A percentile compares a stretch with the other conserved stretches of the same genome.
phyloP scores from a whole-genome alignment of 2,888 invertebrate species.

The Sepiola atlantica region DNA sequence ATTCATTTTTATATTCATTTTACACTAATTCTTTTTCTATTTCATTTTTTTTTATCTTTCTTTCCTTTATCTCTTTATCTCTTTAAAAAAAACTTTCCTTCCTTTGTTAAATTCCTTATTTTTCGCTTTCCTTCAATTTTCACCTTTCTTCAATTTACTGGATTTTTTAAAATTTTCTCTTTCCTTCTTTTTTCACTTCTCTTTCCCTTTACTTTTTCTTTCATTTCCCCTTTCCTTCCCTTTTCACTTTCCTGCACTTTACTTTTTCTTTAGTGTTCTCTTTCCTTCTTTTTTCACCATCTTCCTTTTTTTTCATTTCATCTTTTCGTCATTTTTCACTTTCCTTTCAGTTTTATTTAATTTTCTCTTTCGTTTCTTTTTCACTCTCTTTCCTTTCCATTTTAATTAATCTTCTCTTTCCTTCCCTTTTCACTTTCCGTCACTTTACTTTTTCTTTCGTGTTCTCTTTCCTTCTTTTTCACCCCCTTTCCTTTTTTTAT shows the following conservation, averaged over 20 bases:
- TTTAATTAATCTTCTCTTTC: too few species aligned
- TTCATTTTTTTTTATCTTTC: too few species aligned
- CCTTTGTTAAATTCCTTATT: neutral
- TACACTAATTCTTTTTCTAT: too few species aligned
- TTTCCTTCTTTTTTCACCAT: neutral
- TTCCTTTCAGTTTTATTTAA: too few species aligned
- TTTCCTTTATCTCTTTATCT: too few species aligned
- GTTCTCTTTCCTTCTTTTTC: too few species aligned
- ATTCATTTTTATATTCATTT: too few species aligned
- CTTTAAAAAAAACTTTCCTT: neutral
- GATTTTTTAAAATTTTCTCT: neutral
- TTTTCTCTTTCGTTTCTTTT: too few species aligned
- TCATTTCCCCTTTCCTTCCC: neutral
- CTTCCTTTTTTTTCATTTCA: neutral
- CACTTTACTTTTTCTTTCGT: too few species aligned
- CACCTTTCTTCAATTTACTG: neutral
- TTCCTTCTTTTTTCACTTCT: neutral
- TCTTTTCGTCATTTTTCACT: neutral
- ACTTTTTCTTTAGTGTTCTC: too few species aligned
- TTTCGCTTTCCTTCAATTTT: neutral
- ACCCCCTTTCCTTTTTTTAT: neutral
- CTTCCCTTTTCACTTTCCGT: too few species aligned
- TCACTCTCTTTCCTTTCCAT: too few species aligned
- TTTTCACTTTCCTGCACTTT: neutral
- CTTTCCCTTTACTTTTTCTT: neutral